Conservation (phyloP, 2,888 invertebrate genomes). For the Griposia aprilina region DNA sequence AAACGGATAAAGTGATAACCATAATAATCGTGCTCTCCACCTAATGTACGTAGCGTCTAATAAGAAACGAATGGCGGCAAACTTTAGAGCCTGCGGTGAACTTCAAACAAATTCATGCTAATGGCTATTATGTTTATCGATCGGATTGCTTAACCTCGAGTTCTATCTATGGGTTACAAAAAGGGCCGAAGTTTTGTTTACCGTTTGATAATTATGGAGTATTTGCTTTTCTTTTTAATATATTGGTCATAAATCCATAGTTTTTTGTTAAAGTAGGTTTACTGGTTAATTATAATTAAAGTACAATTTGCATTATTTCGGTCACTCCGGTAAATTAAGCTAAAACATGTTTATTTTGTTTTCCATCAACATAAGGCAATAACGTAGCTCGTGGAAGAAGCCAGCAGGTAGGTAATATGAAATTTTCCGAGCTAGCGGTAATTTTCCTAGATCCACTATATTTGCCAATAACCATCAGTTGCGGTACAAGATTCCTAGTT, state of each 20-base stretch:
- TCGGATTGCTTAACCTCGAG: constrained; percentile 27
- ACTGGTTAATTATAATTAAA: background rate
- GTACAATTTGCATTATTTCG: background rate
- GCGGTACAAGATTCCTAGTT: constrained; percentile 35
- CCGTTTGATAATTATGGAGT: constrained; percentile 12
- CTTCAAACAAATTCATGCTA: constrained; percentile 39
- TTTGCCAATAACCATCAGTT: constrained; percentile 44
- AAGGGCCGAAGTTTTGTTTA: constrained; percentile 4
- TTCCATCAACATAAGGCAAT: constrained; percentile 1
- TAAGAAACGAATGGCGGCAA: constrained; percentile 24
- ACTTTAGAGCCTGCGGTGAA: constrained; percentile 8
- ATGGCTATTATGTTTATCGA: constrained; percentile 50
- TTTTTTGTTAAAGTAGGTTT: background rate
- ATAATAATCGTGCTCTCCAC: constrained; percentile 16
- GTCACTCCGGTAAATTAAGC: background rate
- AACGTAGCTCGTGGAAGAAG: constrained; percentile 2
- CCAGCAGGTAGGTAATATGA: constrained; percentile 40
- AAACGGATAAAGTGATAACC: constrained; percentile 36
- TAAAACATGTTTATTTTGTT: constrained; percentile 6
- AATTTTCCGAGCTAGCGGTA: constrained; percentile 56
- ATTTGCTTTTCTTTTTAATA: background rate
- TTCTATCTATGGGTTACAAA: constrained; percentile 31
- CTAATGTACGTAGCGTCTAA: constrained; percentile 42
- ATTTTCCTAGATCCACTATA: constrained; percentile 57
- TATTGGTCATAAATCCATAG: background rate